phyloP scores from a whole-genome alignment of 1,140 invertebrate species.

The Chrysoperla carnea region DNA sequence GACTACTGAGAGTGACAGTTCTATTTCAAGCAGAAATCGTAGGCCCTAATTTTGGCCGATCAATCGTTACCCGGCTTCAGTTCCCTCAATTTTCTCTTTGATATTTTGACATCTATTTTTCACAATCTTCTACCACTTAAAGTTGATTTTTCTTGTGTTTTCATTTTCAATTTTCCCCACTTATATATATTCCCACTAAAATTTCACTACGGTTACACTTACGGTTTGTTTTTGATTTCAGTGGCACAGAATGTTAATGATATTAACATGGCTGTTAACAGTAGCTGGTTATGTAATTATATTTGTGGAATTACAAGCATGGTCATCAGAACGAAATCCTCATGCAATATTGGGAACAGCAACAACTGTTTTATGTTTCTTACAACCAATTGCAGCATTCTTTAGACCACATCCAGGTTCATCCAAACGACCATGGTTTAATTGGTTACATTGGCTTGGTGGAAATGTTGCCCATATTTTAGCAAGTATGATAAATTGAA shows the following conservation, averaged over 20 bases:
- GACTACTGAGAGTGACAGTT: too few relatives aligned
- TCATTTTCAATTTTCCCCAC: too few relatives aligned
- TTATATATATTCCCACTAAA: too few relatives aligned
- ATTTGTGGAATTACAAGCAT: conserved; percentile 64
- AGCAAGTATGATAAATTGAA: conserved; percentile 77
- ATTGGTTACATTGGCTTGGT: conserved; percentile 86
- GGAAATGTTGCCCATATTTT: conserved; percentile 86
- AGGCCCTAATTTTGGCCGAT: too few relatives aligned
- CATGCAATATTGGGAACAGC: conserved; percentile 67
- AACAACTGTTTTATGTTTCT: conserved; percentile 61
- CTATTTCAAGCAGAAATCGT: too few relatives aligned
- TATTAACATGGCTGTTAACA: conserved; percentile 63
- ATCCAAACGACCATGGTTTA: conserved; percentile 68
- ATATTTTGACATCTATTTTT: too few relatives aligned
- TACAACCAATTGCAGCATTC: conserved; percentile 72
- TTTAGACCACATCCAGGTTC: conserved; percentile 74
- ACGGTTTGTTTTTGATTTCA: conserved; percentile 30
- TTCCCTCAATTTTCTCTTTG: too few relatives aligned
- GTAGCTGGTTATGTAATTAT: conserved; percentile 64
- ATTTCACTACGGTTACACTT: too few relatives aligned
- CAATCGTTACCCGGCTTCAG: too few relatives aligned
- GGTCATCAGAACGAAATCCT: conserved; percentile 50
- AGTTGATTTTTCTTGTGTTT: too few relatives aligned
- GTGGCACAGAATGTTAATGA: conserved; percentile 76
- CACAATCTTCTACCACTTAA: too few relatives aligned